A percentile compares a stretch with the other conserved stretches of the same genome.
Evolutionary conservation across 2,797 vertebrate species (phyloP).

Genomic region (Amphiprion clarkii): DNA sequence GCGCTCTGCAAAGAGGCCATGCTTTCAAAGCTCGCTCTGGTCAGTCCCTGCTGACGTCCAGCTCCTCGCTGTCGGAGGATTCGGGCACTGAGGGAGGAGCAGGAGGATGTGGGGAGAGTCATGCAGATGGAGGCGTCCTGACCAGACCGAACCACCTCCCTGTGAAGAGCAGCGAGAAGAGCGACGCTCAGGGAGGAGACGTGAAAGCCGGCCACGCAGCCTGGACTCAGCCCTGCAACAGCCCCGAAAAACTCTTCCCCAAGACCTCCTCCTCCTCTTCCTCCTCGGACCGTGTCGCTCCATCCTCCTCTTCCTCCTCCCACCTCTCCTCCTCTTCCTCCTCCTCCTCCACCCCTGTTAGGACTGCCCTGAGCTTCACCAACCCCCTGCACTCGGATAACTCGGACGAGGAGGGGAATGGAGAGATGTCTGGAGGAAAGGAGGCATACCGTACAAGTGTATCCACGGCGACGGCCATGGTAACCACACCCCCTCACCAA

Average conservation of each 20-base stretch:
- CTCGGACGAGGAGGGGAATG: conserved; percentile 90
- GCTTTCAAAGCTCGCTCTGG: conserved; percentile 90
- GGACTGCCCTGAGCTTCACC: conserved; percentile 94
- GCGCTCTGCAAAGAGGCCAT: conserved; percentile 88
- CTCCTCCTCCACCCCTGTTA: conserved; percentile 73
- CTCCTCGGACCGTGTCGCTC: conserved; percentile 78
- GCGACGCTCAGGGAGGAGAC: conserved; percentile 78
- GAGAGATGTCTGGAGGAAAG: conserved; percentile 73
- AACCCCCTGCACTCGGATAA: conserved; percentile 97
- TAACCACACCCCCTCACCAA: conserved; percentile 83
- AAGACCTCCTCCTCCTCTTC: conserved; percentile 78
- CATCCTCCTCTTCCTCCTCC: conserved; percentile 78
- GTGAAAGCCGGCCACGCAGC: conserved; percentile 83
- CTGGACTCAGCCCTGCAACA: conserved; percentile 81
- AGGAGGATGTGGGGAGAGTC: conserved; percentile 69
- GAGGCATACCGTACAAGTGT: conserved; percentile 79
- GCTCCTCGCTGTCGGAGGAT: conserved; percentile 87
- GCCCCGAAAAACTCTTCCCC: conserved; percentile 72
- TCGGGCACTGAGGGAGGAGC: conserved; percentile 82
- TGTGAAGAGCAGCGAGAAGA: conserved; percentile 82
- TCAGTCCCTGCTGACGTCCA: conserved; percentile 80
- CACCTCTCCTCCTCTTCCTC: conserved; percentile 68
- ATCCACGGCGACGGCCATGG: conserved; percentile 90
- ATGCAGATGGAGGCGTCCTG: conserved; percentile 68
- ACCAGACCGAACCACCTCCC: conserved; percentile 92